Conservation (phyloP, 2,888 invertebrate species). For the Cephalotes varians region DNA sequence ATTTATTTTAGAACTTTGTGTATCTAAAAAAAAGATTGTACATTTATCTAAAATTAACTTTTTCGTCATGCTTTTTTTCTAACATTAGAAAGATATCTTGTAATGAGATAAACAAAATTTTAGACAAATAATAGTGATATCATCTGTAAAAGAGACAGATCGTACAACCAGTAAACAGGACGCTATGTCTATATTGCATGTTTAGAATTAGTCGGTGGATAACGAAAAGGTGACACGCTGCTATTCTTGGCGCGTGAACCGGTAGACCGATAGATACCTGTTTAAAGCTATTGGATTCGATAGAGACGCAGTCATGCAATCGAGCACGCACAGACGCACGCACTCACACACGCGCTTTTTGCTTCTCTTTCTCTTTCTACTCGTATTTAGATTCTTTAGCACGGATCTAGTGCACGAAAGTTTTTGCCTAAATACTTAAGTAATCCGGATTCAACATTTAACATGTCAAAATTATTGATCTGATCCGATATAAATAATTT, state of each 20-base stretch:
- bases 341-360: constrained; percentile 39
- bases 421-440: constrained; percentile 60
- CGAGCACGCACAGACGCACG: constrained; percentile 49
- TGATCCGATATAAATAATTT: background rate
- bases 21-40: background rate
- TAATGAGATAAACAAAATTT: background rate
- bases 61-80: background rate
- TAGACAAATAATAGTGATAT: background rate
- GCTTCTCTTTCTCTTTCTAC: constrained; percentile 9
- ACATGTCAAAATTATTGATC: background rate
- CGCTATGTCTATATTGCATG: constrained; percentile 23
- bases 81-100: background rate
- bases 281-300: constrained; percentile 65
- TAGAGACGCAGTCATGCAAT: constrained; percentile 25
- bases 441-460: constrained; percentile 57
- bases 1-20: too few species aligned
- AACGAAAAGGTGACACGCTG: constrained; percentile 73
- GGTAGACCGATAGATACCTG: constrained; percentile 62
- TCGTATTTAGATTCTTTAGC: constrained; percentile 63
- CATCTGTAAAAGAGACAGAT: background rate
- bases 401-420: constrained; percentile 57
- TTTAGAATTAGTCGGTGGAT: constrained; percentile 51
- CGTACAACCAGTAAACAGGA: constrained; percentile 27
- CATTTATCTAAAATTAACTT: background rate
- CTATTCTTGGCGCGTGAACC: constrained; percentile 71